Conservation (phyloP, 2,888 invertebrate species). For the Polydesmus complanatus region DNA sequence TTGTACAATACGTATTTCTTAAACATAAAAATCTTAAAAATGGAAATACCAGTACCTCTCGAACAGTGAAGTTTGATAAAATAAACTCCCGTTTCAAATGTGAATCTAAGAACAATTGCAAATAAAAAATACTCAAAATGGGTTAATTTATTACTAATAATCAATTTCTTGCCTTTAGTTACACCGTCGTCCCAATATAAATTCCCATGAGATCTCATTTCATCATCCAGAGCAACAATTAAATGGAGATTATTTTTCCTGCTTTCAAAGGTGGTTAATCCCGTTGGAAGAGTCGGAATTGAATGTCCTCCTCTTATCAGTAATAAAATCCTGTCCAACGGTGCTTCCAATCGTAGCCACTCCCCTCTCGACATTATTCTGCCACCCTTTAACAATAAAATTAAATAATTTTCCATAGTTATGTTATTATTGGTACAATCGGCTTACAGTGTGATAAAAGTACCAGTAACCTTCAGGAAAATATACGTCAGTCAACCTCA, state of each 20-base stretch:
- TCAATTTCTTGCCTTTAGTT: conserved; percentile 14
- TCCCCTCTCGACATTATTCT: conserved; percentile 4
- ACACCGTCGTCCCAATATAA: conserved; percentile 24
- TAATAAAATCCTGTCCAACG: conserved; percentile 16
- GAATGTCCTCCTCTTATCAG: conserved; percentile 26
- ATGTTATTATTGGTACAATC: too few species aligned
- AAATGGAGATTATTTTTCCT: conserved; percentile 20
- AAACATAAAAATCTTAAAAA: background rate
- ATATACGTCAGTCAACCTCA: conserved; percentile 18
- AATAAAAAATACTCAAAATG: background rate
- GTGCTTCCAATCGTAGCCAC: conserved; percentile 9
- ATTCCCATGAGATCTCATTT: conserved; percentile 19
- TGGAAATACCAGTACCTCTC: conserved; percentile 9
- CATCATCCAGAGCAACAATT: conserved; percentile 21
- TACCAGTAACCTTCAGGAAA: conserved; percentile 22
- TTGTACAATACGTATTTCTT: background rate
- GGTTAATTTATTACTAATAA: background rate
- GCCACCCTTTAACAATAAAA: conserved; percentile 11
- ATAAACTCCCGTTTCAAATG: conserved; percentile 9
- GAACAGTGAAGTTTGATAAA: conserved; percentile 11
- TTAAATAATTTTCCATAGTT: background rate
- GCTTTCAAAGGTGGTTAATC: conserved; percentile 17
- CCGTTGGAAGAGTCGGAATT: conserved; percentile 26
- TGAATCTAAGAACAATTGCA: conserved; percentile 4
- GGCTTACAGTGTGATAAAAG: conserved; percentile 22